Base-by-base conservation (phyloP, 2,888 invertebrate genomes). In the Volucella inflata region DNA sequence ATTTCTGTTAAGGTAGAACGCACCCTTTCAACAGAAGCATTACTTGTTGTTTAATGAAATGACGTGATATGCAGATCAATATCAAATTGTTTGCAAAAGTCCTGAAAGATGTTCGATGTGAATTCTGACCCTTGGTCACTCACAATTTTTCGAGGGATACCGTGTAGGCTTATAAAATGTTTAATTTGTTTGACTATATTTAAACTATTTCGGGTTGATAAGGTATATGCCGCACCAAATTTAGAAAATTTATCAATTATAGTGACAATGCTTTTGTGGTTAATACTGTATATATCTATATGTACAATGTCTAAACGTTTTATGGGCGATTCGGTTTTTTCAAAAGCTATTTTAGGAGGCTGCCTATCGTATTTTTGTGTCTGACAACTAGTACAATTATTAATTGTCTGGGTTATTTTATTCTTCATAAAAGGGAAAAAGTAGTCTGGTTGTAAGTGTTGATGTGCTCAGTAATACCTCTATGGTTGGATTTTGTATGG, bases 371-470 rank as follows among this genome's bases (percentile, higher is more conserved):
- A 64, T 64, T 64, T 62, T 14, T 42, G 36, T 2, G 30, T 9
- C 12, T 17, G 50, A 21, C 84, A 87, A 11, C 30, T 79, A 14
- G 77, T 81, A 40, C 78, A 87, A 59, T 75, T 76, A 12, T 79
- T 82, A 14, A 85, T 79, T 48, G 51, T 10, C 40, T 62, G 16
- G 0, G 62, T 38, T 3, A 72, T 79, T 64, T 55, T 67, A 9
- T 30, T 16, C 64, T 80, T 83, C 65, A 85, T 62, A 17, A 76
- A 46, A 16, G 78, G 76, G 51, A 88, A 87, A 42, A 59, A 21
- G 87, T 8, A 44, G 12, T 76, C n/a, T 60, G 75, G 14, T 57
- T 75, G 75, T 36, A 80, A 21, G 17, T 85, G 72, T 38, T 59
- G 17, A n/a, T 30, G 38, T 12, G 77, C 65, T 79, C 84, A 6